A percentile compares a stretch with the other conserved stretches of the same genome.
Evolutionary conservation across 2,888 invertebrate species (phyloP).

Genomic region (Pyrgus malvae): DNA sequence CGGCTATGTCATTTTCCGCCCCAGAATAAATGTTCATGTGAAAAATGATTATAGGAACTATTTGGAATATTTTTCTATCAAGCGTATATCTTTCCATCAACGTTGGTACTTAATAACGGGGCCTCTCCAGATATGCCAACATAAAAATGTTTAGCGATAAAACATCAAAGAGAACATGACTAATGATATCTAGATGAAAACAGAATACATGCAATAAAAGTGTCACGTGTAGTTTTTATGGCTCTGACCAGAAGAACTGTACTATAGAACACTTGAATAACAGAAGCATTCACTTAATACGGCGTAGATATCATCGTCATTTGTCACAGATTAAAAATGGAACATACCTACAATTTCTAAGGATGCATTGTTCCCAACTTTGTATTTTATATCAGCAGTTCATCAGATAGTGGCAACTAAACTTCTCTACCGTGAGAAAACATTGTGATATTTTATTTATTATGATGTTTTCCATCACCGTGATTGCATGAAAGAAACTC

Average conservation of each 20-base stretch:
- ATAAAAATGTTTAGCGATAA: constrained; percentile 69
- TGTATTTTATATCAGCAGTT: too few relatives aligned
- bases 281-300: constrained; percentile 16
- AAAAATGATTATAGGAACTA: constrained; percentile 38
- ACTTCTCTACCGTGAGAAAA: too few relatives aligned
- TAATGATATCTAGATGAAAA: constrained; percentile 74
- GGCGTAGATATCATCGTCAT: constrained; percentile 7
- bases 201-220: constrained; percentile 71
- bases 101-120: constrained; percentile 52
- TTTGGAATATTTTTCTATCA: constrained; percentile 46
- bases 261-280: constrained; percentile 34
- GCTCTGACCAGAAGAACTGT: constrained; percentile 36
- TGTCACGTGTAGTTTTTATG: constrained; percentile 66
- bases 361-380: too few relatives aligned
- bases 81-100: constrained; percentile 52
- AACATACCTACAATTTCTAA: neutral
- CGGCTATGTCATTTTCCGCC: constrained; percentile 26
- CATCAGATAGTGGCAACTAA: too few relatives aligned
- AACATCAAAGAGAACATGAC: constrained; percentile 73
- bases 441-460: too few relatives aligned
- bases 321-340: neutral
- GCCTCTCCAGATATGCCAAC: constrained; percentile 54
- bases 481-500: too few relatives aligned
- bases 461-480: too few relatives aligned
- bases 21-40: constrained; percentile 33